Percentiles rank a stretch among this genome's conserved stretches.
These are phyloP conservation scores for Paraescarpia echinospica DNA, from an alignment of 1,140 invertebrate genomes.

Conservation along the genomic window DNA sequence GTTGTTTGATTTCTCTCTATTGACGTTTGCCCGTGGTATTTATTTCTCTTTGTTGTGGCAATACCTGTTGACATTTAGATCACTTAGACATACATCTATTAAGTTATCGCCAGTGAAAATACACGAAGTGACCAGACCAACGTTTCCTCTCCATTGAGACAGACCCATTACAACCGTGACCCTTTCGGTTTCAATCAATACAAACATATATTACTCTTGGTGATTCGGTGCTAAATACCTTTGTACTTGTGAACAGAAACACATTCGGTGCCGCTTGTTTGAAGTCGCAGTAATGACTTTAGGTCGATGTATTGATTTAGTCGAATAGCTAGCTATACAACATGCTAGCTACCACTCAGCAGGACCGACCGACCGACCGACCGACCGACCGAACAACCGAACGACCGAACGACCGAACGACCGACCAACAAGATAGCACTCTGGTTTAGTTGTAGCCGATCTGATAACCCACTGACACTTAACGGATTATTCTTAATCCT, in stretches of 20 bases:
- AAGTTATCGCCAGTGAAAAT: not conserved
- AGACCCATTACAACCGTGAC: not conserved
- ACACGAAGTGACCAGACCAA: not conserved
- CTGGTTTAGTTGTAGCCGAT: not conserved
- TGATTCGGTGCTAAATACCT: not conserved
- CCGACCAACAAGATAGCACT: not conserved
- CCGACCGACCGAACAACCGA: not conserved
- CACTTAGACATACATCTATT: not conserved
- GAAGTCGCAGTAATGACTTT: not conserved
- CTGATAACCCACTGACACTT: not conserved
- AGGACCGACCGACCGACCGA: not conserved
- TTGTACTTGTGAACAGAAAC: not conserved
- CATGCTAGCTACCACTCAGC: not conserved
- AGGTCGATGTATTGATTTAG: not conserved
- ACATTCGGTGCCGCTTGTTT: not conserved
- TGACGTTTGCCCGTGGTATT: not conserved
- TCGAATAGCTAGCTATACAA: not conserved
- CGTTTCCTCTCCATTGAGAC: not conserved
- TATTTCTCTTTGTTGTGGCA: not conserved
- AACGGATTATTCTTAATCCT: not conserved
- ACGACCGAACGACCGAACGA: not conserved
- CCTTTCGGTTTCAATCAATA: not conserved
- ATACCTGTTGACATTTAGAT: not conserved
- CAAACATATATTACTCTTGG: not conserved
- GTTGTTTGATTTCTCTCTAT: not conserved